A percentile compares a stretch with the other conserved stretches of the same genome.
phyloP scores from a whole-genome alignment of 2,797 vertebrate genomes.

The Arremon brunneinucha region DNA sequence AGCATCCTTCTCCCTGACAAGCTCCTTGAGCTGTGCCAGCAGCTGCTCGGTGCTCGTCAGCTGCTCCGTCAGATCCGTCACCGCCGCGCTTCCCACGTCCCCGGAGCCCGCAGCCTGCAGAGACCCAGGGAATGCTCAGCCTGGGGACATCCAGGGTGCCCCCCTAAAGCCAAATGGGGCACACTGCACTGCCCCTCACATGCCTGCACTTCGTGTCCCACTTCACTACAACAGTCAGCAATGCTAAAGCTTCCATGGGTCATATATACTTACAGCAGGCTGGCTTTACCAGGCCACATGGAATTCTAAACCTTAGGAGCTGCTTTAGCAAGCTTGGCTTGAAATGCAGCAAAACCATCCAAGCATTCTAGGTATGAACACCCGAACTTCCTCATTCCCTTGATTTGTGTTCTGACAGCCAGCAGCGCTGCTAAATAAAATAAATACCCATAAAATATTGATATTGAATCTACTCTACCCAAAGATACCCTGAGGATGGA shows the following conservation, averaged over 20 bases:
- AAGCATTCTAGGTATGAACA: neutral
- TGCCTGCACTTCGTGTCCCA: neutral
- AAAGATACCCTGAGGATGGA: neutral
- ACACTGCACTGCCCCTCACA: neutral
- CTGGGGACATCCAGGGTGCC: slow-evolving; percentile 3
- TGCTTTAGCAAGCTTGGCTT: neutral
- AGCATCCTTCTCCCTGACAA: slow-evolving; percentile 86
- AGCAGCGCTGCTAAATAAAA: neutral
- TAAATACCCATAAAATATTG: neutral
- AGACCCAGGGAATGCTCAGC: neutral
- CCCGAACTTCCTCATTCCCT: neutral
- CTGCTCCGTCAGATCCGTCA: slow-evolving; percentile 81
- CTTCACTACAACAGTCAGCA: neutral
- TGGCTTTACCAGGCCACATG: accelerated
- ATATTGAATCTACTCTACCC: neutral
- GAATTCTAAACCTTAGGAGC: neutral
- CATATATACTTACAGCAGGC: accelerated
- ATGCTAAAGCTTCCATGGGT: neutral
- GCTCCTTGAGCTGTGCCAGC: slow-evolving; percentile 85
- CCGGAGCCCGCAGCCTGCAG: slow-evolving; percentile 67
- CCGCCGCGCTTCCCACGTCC: slow-evolving; percentile 4
- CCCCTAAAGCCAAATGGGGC: neutral
- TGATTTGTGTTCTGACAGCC: neutral
- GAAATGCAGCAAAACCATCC: neutral
- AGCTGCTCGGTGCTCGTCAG: slow-evolving; percentile 84